Evolutionary conservation across 2,888 invertebrate genomes (phyloP).

Genomic region (Ochropleura plecta): DNA sequence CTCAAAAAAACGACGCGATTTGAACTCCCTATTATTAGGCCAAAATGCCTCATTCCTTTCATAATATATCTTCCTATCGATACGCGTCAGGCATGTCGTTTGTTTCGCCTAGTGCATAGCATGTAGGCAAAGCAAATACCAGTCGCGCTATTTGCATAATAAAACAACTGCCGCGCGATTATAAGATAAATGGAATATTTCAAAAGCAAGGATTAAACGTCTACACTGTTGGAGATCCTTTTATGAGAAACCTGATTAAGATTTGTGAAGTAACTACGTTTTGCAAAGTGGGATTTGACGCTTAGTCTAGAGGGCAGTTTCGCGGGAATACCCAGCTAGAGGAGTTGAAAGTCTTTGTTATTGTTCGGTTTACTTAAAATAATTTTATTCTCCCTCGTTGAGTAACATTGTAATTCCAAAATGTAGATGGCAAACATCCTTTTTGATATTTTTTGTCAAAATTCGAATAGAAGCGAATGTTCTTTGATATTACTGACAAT

Average conservation of each 20-base stretch:
- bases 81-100: not conserved
- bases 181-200: constrained; percentile 24
- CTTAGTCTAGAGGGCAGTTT: constrained; percentile 20
- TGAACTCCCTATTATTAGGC: not conserved
- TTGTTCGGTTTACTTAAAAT: constrained; percentile 23
- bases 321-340: constrained; percentile 11
- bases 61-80: constrained; percentile 11
- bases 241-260: constrained; percentile 42
- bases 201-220: constrained; percentile 39
- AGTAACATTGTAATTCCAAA: not conserved
- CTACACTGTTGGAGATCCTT: constrained; percentile 28
- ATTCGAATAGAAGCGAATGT: not conserved
- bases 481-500: not conserved
- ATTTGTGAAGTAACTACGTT: constrained; percentile 39
- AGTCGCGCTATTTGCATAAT: constrained; percentile 40
- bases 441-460: constrained; percentile 2
- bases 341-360: constrained; percentile 11
- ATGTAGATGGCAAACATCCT: not conserved
- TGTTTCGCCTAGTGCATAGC: constrained; percentile 25
- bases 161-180: constrained; percentile 37
- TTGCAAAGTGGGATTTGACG: constrained; percentile 29
- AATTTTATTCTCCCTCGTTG: not conserved
- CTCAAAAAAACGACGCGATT: not conserved
- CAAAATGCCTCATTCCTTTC: constrained; percentile 1
- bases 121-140: constrained; percentile 34